These are phyloP conservation scores for Allobates femoralis DNA, from an alignment of 2,797 vertebrate species.

Conservation along the genomic window DNA sequence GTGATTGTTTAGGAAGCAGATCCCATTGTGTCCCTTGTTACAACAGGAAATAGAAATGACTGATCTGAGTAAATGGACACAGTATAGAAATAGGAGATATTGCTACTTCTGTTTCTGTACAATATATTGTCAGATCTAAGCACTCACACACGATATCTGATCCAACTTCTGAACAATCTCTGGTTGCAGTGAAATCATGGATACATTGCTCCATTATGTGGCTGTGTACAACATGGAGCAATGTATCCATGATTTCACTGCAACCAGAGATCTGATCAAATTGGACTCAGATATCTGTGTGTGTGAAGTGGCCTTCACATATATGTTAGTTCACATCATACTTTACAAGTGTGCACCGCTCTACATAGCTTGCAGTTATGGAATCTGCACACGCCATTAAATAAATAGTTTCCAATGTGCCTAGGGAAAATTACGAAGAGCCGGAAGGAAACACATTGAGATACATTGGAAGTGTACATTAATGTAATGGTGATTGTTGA, in stretches of 20 bases:
- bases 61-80: background rate
- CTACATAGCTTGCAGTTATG: background rate
- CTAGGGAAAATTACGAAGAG: background rate
- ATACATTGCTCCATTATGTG: too few relatives aligned
- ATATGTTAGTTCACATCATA: background rate
- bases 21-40: too few relatives aligned
- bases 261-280: too few relatives aligned
- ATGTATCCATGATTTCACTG: too few relatives aligned
- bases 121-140: conserved; percentile 3
- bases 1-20: too few relatives aligned
- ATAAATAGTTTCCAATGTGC: conserved; percentile 20
- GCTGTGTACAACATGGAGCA: too few relatives aligned
- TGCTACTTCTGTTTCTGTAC: background rate
- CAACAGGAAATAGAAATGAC: too few relatives aligned
- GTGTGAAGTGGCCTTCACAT: too few relatives aligned
- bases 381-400: background rate
- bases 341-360: background rate
- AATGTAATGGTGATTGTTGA: conserved; percentile 2
- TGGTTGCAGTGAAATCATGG: too few relatives aligned
- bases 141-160: too few relatives aligned
- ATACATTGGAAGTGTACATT: background rate
- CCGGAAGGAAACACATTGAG: background rate
- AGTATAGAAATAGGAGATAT: background rate
- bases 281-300: too few relatives aligned
- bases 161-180: too few relatives aligned